Percentiles rank a stretch among this genome's conserved stretches.
These are phyloP conservation scores for Emberiza fucata DNA, from an alignment of 2,113 vertebrate species.

Conservation along the genomic window DNA sequence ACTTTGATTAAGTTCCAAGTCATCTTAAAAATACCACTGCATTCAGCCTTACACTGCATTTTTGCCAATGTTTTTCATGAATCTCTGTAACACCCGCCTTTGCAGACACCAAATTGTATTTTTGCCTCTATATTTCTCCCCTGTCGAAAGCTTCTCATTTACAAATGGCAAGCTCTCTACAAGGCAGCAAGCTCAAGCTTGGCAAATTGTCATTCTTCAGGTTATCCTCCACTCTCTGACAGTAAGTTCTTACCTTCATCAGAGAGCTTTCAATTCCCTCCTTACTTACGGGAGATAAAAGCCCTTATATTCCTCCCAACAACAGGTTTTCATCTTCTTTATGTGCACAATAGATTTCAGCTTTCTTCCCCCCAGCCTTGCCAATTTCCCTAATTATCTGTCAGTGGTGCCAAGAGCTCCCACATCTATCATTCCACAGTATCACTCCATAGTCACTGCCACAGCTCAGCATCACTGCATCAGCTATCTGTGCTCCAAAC, in stretches of 20 bases:
- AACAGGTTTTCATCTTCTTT: constrained; percentile 13
- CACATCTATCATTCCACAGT: neutral
- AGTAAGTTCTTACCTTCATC: neutral
- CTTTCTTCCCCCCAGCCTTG: neutral
- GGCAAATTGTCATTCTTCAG: neutral
- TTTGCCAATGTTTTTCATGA: neutral
- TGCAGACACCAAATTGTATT: neutral
- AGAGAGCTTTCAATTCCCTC: neutral
- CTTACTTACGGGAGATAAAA: neutral
- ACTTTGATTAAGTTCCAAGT: neutral
- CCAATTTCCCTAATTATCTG: neutral
- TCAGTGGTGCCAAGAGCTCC: neutral
- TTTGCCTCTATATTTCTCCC: neutral
- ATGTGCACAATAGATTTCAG: neutral
- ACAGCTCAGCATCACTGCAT: neutral
- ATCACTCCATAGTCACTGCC: neutral
- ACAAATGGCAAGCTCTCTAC: neutral
- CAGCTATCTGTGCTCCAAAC: neutral
- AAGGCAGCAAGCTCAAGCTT: neutral
- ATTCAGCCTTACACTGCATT: neutral
- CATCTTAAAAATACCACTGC: neutral
- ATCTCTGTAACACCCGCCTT: neutral
- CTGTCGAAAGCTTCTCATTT: neutral
- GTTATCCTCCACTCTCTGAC: neutral
- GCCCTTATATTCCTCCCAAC: neutral